These are phyloP conservation scores for Pseudomyrmex cubaensis DNA, from an alignment of 1,140 invertebrate genomes.

Conservation along the genomic window DNA sequence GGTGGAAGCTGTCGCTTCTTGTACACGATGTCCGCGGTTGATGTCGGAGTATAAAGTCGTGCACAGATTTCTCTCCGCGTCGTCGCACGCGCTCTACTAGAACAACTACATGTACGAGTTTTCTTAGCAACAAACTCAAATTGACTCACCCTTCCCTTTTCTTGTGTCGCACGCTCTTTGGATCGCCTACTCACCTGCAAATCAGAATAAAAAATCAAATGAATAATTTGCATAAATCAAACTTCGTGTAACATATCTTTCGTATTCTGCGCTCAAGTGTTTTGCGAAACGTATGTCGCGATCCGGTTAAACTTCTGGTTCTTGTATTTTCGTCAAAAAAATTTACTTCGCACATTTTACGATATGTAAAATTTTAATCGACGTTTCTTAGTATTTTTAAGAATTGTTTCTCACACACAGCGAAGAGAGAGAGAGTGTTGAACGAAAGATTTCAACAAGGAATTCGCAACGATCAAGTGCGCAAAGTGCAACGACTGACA, in stretches of 20 bases:
- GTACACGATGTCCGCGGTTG: background rate
- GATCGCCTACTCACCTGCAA: constrained; percentile 82
- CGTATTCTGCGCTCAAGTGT: too few species aligned
- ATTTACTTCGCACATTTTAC: too few species aligned
- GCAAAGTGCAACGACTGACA: constrained; percentile 65
- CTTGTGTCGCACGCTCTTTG: constrained; percentile 78
- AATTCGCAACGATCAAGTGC: constrained; percentile 25
- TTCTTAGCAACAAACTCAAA: constrained; percentile 60
- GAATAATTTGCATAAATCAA: too few species aligned
- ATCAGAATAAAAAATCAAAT: constrained; percentile 13
- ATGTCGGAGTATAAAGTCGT: background rate
- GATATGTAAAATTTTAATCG: background rate
- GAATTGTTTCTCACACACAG: constrained; percentile 4
- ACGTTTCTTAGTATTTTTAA: background rate
- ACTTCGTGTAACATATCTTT: too few species aligned
- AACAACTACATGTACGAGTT: constrained; percentile 29
- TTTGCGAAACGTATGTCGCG: too few species aligned
- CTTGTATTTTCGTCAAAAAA: too few species aligned
- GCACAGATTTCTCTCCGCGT: background rate
- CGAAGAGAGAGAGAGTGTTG: background rate
- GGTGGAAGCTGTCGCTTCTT: constrained; percentile 38
- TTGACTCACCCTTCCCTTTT: constrained; percentile 80
- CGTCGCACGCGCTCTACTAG: too few species aligned
- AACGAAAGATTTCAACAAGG: constrained; percentile 61
- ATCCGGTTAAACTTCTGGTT: too few species aligned